Percentiles rank a stretch among this genome's conserved stretches.
Conservation (phyloP, 2,797 vertebrate genomes). For the Paguma larvata region DNA sequence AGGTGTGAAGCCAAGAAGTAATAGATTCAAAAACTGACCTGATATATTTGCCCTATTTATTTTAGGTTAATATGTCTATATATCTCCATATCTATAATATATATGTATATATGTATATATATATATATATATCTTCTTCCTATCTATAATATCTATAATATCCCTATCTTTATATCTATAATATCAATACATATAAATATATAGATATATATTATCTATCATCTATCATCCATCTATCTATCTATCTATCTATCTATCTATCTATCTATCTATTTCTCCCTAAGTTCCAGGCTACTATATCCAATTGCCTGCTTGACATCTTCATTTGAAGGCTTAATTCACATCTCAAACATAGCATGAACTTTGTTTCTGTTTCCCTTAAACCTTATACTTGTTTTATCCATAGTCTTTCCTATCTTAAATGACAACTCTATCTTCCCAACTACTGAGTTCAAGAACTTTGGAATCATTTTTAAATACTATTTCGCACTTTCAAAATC, state of each 20-base stretch:
- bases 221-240: no score
- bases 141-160: no score
- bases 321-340: background rate
- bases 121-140: background rate
- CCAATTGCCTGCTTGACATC: background rate
- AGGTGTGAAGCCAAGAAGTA: background rate
- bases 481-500: background rate
- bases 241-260: no score
- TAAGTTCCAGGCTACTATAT: background rate
- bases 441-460: background rate
- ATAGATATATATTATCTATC: no score
- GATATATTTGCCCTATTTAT: background rate
- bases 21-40: background rate
- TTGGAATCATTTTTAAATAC: background rate
- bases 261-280: background rate
- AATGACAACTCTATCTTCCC: background rate
- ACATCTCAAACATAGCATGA: background rate
- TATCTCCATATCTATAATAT: background rate
- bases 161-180: no score
- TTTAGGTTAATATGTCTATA: background rate
- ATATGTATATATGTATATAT: background rate
- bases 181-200: no score
- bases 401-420: background rate
- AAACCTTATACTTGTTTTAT: background rate
- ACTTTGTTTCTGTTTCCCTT: background rate